phyloP scores from a whole-genome alignment of 2,797 vertebrate genomes.

The Pterois miles region DNA sequence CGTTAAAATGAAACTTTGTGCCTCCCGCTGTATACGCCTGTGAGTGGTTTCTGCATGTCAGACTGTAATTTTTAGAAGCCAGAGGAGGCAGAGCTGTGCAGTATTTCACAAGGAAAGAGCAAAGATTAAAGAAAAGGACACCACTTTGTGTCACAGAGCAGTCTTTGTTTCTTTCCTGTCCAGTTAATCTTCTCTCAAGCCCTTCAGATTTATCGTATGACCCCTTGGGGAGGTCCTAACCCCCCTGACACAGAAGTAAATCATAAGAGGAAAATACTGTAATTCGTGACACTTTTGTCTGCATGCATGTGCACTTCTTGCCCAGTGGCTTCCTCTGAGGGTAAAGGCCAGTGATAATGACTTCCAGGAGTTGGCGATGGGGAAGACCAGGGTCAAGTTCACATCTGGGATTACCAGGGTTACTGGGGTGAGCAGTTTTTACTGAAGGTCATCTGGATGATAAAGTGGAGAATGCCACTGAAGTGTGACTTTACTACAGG shows the following conservation, averaged over 20 bases:
- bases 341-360: conserved; percentile 69
- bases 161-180: conserved; percentile 15
- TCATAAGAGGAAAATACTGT: conserved; percentile 43
- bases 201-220: conserved; percentile 7
- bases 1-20: conserved; percentile 1
- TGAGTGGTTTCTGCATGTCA: background rate
- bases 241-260: conserved; percentile 25
- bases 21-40: background rate
- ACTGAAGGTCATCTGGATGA: conserved; percentile 66
- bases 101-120: conserved; percentile 15
- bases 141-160: conserved; percentile 1
- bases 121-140: conserved; percentile 16
- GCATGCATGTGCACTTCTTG: conserved; percentile 35
- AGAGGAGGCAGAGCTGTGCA: background rate
- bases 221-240: conserved; percentile 7
- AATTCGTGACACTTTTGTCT: conserved; percentile 28
- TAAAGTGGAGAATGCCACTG: conserved; percentile 66
- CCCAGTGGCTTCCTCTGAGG: conserved; percentile 60
- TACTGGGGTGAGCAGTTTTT: conserved; percentile 51
- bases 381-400: conserved; percentile 75
- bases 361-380: conserved; percentile 64
- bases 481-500: conserved; percentile 55
- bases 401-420: conserved; percentile 71
- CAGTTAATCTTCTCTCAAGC: conserved; percentile 25
- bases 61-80: background rate